Base-by-base conservation (phyloP, 2,113 vertebrate genomes). In the Ammodramus savannarum region DNA sequence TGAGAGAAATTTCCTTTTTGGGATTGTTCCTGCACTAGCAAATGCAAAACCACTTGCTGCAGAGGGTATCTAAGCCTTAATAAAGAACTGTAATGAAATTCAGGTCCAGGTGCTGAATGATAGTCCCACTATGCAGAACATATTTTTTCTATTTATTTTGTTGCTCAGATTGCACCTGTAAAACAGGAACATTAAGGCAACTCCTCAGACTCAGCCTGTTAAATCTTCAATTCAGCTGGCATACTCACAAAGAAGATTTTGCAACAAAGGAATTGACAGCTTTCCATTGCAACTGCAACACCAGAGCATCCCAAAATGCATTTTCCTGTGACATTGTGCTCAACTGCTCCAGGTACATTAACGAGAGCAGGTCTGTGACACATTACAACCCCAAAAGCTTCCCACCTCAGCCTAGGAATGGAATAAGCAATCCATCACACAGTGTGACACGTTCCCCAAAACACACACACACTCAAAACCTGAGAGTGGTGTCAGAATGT, bases 401-500 rank as follows among this genome's bases (percentile, higher is more conserved):
- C 94, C 85, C 87, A 94, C 81, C 93, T 92, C 89, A 82, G 29
- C 46, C 58, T 31, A 87, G 65, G 89, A 85, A 91, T 74, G 93
- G 93, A 94, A 91, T 46, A 94, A 95, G 87, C 78, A 85, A 96
- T 95, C 55, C 89, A 94, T 97, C 87, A 97, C 36, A 71, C 0
- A 6, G 62, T 38, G 81, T 85, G 93, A 83, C 93, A 90, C 0
- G 4, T 77, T 94, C 85, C 81, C 71, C 82, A 94, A 97, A 97
- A 94, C 89, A 96, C 72, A 79, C 80, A 75, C 77, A 91, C 74
- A 34, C 83, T 95, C 80, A 87, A 65, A 95, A 93, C 63, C 82
- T 87, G 79, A 83, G 79, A 94, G 89, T 69, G 59, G 94, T 94
- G 89, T 96, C 93, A 96, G 91, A 96, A 94, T 94, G 95, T 97